These are phyloP conservation scores for Linnaemya vulpina DNA, from an alignment of 2,888 invertebrate genomes.

Conservation along the genomic window DNA sequence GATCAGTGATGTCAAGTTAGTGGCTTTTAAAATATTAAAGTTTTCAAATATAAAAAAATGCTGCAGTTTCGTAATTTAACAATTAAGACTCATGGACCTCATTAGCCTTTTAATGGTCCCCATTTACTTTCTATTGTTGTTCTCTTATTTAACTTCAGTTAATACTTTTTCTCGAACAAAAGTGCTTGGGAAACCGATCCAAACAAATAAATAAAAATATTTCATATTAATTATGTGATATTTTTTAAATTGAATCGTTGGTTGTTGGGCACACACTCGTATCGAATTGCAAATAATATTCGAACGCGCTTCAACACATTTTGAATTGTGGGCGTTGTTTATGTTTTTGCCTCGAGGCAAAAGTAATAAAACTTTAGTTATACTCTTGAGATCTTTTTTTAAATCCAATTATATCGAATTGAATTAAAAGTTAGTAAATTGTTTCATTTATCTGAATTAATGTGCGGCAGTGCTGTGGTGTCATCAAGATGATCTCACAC, in stretches of 20 bases:
- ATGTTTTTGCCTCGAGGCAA: neutral
- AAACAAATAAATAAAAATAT: no score
- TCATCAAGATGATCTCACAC: conserved; percentile 67
- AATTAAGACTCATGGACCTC: no score
- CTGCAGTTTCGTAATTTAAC: no score
- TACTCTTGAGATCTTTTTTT: conserved; percentile 5
- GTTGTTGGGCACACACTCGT: neutral
- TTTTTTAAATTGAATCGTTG: neutral
- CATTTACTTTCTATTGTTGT: no score
- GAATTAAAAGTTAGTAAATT: conserved; percentile 33
- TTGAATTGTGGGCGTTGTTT: conserved; percentile 62
- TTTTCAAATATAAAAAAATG: neutral
- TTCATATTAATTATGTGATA: no score
- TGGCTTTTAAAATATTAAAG: neutral
- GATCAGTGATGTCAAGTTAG: neutral
- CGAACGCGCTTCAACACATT: neutral
- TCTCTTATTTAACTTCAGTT: no score
- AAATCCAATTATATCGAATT: conserved; percentile 14
- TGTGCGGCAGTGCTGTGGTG: conserved; percentile 11
- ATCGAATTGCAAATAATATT: neutral
- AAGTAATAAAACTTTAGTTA: conserved; percentile 34
- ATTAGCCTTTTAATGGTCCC: no score
- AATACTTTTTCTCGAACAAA: no score
- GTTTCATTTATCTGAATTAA: conserved; percentile 45
- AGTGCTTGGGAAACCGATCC: no score